Conservation (phyloP, 2,888 invertebrate genomes). For the Taenaris catops region DNA sequence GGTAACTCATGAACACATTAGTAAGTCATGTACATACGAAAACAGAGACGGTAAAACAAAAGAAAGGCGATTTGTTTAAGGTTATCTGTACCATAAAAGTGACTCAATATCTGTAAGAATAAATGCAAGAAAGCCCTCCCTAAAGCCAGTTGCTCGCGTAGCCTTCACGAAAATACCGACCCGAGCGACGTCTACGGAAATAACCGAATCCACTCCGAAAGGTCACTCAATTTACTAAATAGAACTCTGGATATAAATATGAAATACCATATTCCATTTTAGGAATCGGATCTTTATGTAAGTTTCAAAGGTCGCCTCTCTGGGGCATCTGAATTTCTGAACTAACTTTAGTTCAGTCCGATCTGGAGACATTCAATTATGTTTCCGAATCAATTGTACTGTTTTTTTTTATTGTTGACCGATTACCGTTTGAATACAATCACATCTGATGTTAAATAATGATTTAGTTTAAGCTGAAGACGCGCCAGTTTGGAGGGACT, state of each 20-base stretch:
- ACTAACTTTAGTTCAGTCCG: no score
- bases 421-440: no score
- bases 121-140: constrained; percentile 3
- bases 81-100: not conserved
- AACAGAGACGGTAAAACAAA: no score
- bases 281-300: constrained; percentile 19
- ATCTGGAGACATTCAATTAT: no score
- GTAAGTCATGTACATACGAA: no score
- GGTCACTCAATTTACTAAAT: constrained; percentile 24
- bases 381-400: no score
- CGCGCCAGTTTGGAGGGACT: no score
- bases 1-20: no score
- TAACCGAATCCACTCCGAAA: constrained; percentile 23
- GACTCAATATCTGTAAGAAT: constrained; percentile 8
- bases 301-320: constrained; percentile 22
- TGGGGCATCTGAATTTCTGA: constrained; percentile 17
- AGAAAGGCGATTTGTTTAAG: no score
- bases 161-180: constrained; percentile 16
- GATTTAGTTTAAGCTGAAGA: no score
- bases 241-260: constrained; percentile 27
- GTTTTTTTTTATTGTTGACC: no score
- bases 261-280: constrained; percentile 26
- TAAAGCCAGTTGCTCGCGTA: constrained; percentile 13
- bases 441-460: no score
- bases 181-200: constrained; percentile 23